Conservation (phyloP, 2,113 vertebrate genomes). For the Stigmatopora nigra region DNA sequence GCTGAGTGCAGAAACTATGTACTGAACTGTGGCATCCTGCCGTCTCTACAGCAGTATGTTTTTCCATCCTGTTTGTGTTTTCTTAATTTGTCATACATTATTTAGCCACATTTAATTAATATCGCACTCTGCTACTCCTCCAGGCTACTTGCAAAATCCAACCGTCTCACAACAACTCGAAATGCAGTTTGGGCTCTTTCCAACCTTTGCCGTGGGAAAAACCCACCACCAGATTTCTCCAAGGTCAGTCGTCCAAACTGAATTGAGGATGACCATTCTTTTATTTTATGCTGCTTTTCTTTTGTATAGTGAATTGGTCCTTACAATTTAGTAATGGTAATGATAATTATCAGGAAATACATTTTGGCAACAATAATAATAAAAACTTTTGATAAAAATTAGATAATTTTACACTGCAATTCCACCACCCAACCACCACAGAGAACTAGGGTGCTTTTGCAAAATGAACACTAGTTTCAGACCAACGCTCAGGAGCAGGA, state of each 20-base stretch:
- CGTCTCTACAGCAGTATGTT: constrained; percentile 86
- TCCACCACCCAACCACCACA: too few species aligned
- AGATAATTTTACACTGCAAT: too few species aligned
- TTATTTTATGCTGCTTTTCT: not conserved
- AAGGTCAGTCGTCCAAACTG: constrained; percentile 67
- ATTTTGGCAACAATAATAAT: too few species aligned
- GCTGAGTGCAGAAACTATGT: constrained; percentile 92
- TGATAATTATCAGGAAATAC: too few species aligned
- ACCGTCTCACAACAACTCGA: constrained; percentile 84
- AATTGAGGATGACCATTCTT: not conserved
- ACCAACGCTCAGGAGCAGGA: too few species aligned
- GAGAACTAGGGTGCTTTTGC: too few species aligned
- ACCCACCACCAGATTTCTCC: constrained; percentile 85
- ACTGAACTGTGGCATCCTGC: constrained; percentile 84
- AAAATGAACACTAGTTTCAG: too few species aligned
- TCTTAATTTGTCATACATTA: not conserved
- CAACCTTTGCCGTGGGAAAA: constrained; percentile 89
- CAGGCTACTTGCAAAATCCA: constrained; percentile 83
- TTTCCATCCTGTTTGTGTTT: not conserved
- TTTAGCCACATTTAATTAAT: not conserved
- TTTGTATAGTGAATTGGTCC: not conserved
- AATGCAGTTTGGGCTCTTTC: constrained; percentile 91
- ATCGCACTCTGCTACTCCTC: not conserved
- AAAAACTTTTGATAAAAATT: too few species aligned
- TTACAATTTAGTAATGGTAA: not conserved